Conservation (phyloP, 1,140 invertebrate species). For the Apolygus lucorum region DNA sequence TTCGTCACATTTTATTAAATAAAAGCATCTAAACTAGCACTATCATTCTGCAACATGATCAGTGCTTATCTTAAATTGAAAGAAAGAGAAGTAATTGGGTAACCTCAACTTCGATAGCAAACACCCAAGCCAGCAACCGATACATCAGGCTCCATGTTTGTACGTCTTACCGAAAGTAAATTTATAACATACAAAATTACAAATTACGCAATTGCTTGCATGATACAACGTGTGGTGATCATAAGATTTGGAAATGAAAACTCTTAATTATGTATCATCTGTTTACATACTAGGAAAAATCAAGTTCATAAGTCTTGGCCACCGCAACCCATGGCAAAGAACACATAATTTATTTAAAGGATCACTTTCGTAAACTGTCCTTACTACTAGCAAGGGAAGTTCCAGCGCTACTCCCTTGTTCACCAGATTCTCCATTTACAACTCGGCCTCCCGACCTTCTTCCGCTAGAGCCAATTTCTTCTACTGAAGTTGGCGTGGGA, state of each 20-base stretch:
- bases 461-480: constrained; percentile 35
- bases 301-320: neutral
- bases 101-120: no score
- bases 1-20: no score
- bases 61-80: no score
- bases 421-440: constrained; percentile 33
- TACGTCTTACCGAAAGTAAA: neutral
- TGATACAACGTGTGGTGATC: neutral
- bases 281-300: neutral
- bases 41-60: no score
- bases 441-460: constrained; percentile 31
- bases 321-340: neutral
- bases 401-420: constrained; percentile 40
- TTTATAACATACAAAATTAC: neutral
- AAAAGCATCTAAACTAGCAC: no score
- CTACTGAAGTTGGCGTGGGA: constrained; percentile 43
- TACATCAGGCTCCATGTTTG: no score
- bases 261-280: neutral
- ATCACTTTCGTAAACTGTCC: constrained; percentile 47
- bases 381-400: constrained; percentile 49
- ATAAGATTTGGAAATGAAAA: neutral
- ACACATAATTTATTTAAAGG: constrained; percentile 19
- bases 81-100: no score
- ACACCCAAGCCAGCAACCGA: no score
- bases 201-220: constrained; percentile 4